phyloP scores from a whole-genome alignment of 2,113 vertebrate species.

The Reinhardtius hippoglossoides region DNA sequence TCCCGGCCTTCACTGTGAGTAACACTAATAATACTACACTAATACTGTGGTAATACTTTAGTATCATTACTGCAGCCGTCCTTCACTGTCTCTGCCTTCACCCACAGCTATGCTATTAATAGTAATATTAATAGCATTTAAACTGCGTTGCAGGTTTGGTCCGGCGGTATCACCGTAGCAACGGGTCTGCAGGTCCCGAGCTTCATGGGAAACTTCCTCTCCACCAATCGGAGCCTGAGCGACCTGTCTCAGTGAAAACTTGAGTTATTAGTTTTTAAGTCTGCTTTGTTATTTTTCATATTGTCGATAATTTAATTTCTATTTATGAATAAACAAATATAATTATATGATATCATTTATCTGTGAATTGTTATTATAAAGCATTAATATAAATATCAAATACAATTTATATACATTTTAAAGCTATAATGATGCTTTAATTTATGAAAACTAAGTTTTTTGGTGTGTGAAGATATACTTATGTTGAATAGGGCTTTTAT shows the following conservation, averaged over 20 bases:
- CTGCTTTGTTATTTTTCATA: neutral
- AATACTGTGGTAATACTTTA: neutral
- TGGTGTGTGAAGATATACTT: neutral
- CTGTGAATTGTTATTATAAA: neutral
- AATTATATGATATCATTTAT: neutral
- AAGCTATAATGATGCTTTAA: too few species aligned
- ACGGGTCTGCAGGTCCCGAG: conserved; percentile 94
- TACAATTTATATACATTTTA: too few species aligned
- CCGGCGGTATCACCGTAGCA: conserved; percentile 87
- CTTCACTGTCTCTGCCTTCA: neutral
- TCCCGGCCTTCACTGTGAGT: conserved; percentile 94
- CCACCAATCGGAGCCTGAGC: conserved; percentile 84
- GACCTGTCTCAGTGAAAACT: conserved; percentile 82
- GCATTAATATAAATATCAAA: neutral
- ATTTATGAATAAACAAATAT: neutral
- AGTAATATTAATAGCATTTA: neutral
- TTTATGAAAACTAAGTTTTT: neutral
- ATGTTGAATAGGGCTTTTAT: neutral
- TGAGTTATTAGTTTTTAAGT: neutral
- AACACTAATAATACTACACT: neutral
- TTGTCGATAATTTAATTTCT: neutral
- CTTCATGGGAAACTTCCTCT: conserved; percentile 88
- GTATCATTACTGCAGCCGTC: neutral
- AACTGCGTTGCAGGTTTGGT: conserved; percentile 87
- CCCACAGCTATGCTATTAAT: too few species aligned